These are phyloP conservation scores for Agrotis segetum DNA, from an alignment of 2,888 invertebrate genomes.

Conservation along the genomic window DNA sequence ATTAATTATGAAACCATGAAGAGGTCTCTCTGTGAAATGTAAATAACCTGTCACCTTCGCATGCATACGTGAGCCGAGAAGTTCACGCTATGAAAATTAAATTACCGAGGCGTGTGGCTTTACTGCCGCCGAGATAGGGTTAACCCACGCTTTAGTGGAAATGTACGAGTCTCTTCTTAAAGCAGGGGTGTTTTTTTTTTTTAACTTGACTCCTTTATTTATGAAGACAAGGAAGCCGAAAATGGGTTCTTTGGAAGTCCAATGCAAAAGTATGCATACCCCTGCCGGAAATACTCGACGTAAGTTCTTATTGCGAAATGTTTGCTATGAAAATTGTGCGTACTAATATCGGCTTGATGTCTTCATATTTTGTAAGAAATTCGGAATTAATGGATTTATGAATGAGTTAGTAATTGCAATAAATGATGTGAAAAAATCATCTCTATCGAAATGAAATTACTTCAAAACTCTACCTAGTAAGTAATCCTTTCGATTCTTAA, in stretches of 20 bases:
- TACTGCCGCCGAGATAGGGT: conserved; percentile 45
- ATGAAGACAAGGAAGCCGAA: neutral
- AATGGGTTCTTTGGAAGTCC: neutral
- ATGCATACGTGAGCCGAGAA: conserved; percentile 49
- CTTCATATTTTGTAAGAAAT: no score
- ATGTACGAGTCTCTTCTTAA: conserved; percentile 10
- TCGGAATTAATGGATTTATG: no score
- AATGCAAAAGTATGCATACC: neutral
- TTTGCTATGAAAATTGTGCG: neutral
- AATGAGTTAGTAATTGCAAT: no score
- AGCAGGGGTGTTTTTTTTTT: neutral
- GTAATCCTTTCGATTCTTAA: neutral
- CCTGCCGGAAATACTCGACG: neutral
- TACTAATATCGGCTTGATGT: no score
- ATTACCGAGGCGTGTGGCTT: conserved; percentile 55
- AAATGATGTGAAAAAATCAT: neutral
- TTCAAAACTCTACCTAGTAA: neutral
- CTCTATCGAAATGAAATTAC: conserved; percentile 4
- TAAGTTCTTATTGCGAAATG: neutral
- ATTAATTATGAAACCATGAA: conserved; percentile 73
- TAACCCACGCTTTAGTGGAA: conserved; percentile 41
- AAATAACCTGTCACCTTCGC: conserved; percentile 71
- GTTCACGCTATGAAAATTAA: conserved; percentile 64
- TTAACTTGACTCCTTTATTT: conserved; percentile 1
- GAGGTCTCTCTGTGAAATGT: conserved; percentile 69